Evolutionary conservation across 2,888 invertebrate genomes (phyloP), one percentile per base, ranked within the genome.

Genomic region (Tenthredo livida): DNA sequence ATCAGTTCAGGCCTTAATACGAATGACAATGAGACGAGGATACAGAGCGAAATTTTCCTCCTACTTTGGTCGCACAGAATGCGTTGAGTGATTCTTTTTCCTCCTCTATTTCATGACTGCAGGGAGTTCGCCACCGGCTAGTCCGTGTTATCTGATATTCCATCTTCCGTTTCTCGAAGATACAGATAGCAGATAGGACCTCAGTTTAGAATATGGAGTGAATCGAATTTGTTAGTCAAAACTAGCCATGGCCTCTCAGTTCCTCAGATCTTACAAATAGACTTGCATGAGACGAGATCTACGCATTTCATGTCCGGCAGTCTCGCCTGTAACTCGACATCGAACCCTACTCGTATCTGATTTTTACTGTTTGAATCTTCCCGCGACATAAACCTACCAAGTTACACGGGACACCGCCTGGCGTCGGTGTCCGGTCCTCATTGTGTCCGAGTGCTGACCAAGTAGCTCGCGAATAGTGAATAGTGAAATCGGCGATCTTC

Each of bases 221-320:
- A 9, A 73, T 61, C 9, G 61, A 25, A 73, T 73, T n/a, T 73
- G 73, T 43, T 43, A 73, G 40, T 73, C 73, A 73, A 72, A 73
- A 43, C 29, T n/a, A 25, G 15, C 29, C 2, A 0, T 25, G 21
- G 43, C 7, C 40, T 10, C 40, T 10, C 70, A 9, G 70, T 40
- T 12, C 40, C 61, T 33, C 67, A 1, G 67, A 67, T 43, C 29
- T 25, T 73, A 73, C 77, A 77, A 77, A 77, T 77, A 54, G 77
- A 77, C 77, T 54, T n/a, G 77, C 77, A 54, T 54, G 77, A 54
- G 77, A 54, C 9, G 54, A 77, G 47, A 77, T 77, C 77, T 77
- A 77, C 29, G 29, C 77, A 77, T 50, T 77, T 33, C 50, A 77
- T n/a, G 29, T 29, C 50, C 25, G 33, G 29, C 50, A 15, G 77